Base-by-base conservation (phyloP, 2,888 invertebrate genomes). In the Lasioglossum malachurum region DNA sequence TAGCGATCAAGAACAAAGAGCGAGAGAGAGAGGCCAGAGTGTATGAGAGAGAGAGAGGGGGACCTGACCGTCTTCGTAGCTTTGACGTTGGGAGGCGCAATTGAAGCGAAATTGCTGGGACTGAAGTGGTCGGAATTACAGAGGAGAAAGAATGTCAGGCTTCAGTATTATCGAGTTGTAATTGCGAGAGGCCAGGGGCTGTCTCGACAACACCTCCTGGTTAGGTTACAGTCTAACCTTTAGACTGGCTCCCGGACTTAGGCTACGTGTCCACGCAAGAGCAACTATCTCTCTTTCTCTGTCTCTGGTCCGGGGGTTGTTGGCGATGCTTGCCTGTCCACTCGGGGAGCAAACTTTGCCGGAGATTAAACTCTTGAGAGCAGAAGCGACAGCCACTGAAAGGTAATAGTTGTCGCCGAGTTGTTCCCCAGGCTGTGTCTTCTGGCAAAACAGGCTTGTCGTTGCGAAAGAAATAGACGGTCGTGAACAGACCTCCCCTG, bases 101-200 rank as follows among this genome's bases (percentile, higher is more conserved):
- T 83, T 76, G 81, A 64, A 38, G 57, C 64, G 76, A 80, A 83
- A 83, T 81, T 83, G 83, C 73, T 72, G 53, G n/a, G 35, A n/a
- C 72, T 38, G 49, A 75, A 80, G 64, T 76, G 71, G 72, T 44
- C 49, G 44, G 60, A 67, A 76, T 83, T 76, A 80, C 27, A 78
- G 75, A 72, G 60, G 41, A 46, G 49, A 75, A 75, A 83, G 80
- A 80, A 80, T 49, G 79, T 60, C 64, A 60, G 46, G 46, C 60
- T 60, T 79, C 75, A n/a, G 67, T 44, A 78, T 78, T 74, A 82
- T 78, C 53, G 64, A 69, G 72, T 64, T 72, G 83, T 53, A 83
- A 83, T 83, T 80, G 57, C 80, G 41, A 49, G 67, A 27, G 35
- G 10, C 14, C 10, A 8, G 31, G 4, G 23, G 31, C 67, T 38